Base-by-base conservation (phyloP, 2,113 vertebrate genomes). In the Trichomycterus rosablanca region DNA sequence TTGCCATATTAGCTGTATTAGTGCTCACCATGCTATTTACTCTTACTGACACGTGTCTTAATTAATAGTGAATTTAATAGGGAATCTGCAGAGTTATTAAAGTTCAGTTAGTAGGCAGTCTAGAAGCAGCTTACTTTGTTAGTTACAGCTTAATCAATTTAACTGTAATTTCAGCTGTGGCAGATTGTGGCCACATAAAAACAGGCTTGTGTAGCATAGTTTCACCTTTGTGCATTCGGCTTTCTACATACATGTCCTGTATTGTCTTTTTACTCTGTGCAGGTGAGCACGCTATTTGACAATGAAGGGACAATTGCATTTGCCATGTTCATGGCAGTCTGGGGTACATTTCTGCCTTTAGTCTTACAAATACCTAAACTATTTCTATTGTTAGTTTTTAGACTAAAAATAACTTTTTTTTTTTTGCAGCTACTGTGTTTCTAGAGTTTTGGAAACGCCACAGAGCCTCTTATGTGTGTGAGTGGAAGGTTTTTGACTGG, bases 231-330 rank as follows among this genome's bases (percentile, higher is more conserved):
- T n/a, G n/a, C n/a, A n/a, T n/a, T n/a, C n/a, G n/a, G n/a, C n/a
- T n/a, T n/a, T n/a, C n/a, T 30, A 16, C 18, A 30, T 10, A 16
- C 12, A 12, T 35, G n/a, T 35, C 12, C 30, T 7, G 7, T 24
- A 40, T 26, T 63, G 23, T 49, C 23, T 52, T 43, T 50, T 66
- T 2, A 7, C 55, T 28, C 68, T 2, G 48, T 63, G 26, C 78
- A 98, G 95, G 62, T 97, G 74, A 97, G 89, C 7, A 92, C 92
- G 71, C 80, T 94, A 52, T 90, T 98, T 50, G 95, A 98, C 78
- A 97, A 98, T 14, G 92, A 90, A 34, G 88, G 88, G 24, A 98
- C 95, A 0, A 92, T 97, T 32, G 4, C 84, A 12, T 97, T 98
- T 39, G 94, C 95, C 15, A 90, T 96, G 43, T 86, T 91, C 74